Conservation (phyloP, 2,797 vertebrate species). For the Varecia variegata region DNA sequence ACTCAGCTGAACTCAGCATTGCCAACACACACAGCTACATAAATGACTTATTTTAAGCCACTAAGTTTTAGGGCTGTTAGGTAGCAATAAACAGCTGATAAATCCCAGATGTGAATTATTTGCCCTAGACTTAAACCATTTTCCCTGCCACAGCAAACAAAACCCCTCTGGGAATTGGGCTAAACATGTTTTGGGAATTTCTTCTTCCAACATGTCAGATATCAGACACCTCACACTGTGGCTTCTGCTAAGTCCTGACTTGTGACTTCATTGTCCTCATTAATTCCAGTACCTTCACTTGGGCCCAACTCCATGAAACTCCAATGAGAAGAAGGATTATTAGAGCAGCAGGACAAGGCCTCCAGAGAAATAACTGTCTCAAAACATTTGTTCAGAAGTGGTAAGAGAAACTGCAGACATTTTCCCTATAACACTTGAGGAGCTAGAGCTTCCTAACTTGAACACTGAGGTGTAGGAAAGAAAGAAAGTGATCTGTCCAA, state of each 20-base stretch:
- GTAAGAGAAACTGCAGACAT: not conserved
- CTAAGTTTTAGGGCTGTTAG: not conserved
- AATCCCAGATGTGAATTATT: not conserved
- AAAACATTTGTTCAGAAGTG: not conserved
- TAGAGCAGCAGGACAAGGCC: not conserved
- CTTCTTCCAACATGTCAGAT: not conserved
- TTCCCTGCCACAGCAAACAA: not conserved
- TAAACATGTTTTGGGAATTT: not conserved
- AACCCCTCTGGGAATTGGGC: not conserved
- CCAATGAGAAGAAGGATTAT: not conserved
- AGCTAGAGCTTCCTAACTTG: not conserved
- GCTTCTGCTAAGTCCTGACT: not conserved
- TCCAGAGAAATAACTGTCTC: not conserved
- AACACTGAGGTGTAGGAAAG: not conserved
- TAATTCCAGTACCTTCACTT: not conserved
- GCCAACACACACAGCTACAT: not conserved
- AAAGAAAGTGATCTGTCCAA: not conserved
- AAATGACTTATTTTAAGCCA: not conserved
- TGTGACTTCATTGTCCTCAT: not conserved
- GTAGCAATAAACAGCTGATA: not conserved
- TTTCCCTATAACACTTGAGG: not conserved
- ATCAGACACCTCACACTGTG: not conserved
- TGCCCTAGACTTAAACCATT: not conserved
- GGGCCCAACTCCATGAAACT: not conserved
- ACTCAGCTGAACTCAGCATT: not conserved